Base-by-base conservation (phyloP, 2,888 invertebrate species). In the Gisinianus flammeolus region DNA sequence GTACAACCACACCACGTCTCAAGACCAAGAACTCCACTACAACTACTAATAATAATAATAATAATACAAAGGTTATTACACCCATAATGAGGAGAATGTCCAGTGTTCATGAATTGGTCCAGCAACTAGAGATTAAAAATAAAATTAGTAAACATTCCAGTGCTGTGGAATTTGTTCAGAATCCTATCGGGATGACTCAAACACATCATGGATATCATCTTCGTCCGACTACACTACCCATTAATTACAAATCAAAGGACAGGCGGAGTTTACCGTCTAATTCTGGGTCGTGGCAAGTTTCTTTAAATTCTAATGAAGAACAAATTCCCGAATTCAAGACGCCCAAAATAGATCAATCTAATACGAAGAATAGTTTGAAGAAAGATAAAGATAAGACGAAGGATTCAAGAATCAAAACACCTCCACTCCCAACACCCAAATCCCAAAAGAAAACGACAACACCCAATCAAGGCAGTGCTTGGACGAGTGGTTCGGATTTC, bases 21-120 rank as follows among this genome's bases (percentile, higher is more conserved):
- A 28, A 24, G 26, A 62, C 62, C 26, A 24, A 62, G 26, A 62
- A 62, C 12, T 26, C 56, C 22, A 22, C n/a, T 58, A 22, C 56
- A 22, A 22, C 3, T 6, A 22, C 56, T 58, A 58, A 62, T 26
- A 24, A 62, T 62, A 22, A 26, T 26, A 26, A 44, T 44, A 54
- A 54, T 19, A 70, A 26, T 10, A 28, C 22, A 8, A 52, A 70
- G 28, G 52, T 52, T 12, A 16, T n/a, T 19, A 56, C 68, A 6
- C 76, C 54, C n/a, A 33, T 52, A 12, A 64, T 83, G 71, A 54
- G 83, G 30, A 70, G 83, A 44, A 81, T 81, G 78, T 80, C 81
- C 0, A 82, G 81, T 3, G 83, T 83, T 28, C 83, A 83, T 52
- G 83, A 83, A 54, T 75, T 83, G 10, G 83, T 83, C 6, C 79